Base-by-base conservation (phyloP, 37 sponge, comb jelly and placozoan species). In the Halisarca cf. caerulea region DNA sequence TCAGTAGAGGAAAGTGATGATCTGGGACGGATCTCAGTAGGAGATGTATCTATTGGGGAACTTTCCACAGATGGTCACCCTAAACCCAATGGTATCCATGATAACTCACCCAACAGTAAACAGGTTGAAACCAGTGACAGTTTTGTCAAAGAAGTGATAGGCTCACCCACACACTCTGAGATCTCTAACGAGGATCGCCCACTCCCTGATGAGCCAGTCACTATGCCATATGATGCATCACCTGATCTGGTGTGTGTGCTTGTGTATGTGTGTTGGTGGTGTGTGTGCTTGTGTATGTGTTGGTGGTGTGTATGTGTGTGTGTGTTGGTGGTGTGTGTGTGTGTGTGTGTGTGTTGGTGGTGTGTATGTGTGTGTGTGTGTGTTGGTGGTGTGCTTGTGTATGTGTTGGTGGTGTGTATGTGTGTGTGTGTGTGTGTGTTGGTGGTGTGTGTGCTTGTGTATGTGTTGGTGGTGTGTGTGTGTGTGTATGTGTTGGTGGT, bases 191-290 rank as follows among this genome's bases (percentile, higher is more conserved):
- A 74, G 6, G 77, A 74, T 3, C 77, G 77, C 6, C 77, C 77
- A 36, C 14, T 74, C 1, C 77, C 66, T 1, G 58, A 80, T 34
- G 90, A 85, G 74, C 43, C 66, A 8, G 81, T 82, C 39, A 73
- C 75, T 20, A 88, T 92, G 24, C 92, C 92, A 33, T 86, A 86
- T 55, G 41, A 51, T 8, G 23, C 82, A 21, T 20, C 86, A 35
- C 92, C 92, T 14, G 66, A 80, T 36, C 40, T 64, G 83, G 92
- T 91, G 45, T 78, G 79, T 59, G 36, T 60, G 55, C 15, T 34
- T 7, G 44, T 41, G 44, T 32, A 15, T 61, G 45, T 6, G 51
- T n/a, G 25, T 7, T 0, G 8, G 32, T n/a, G 36, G 51, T n/a
- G 25, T 7, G 14, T 30, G 32, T n/a, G 36, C 24, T 20, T 70